These are phyloP conservation scores for Calephelis perditalis DNA, from an alignment of 2,888 invertebrate species.

Conservation along the genomic window DNA sequence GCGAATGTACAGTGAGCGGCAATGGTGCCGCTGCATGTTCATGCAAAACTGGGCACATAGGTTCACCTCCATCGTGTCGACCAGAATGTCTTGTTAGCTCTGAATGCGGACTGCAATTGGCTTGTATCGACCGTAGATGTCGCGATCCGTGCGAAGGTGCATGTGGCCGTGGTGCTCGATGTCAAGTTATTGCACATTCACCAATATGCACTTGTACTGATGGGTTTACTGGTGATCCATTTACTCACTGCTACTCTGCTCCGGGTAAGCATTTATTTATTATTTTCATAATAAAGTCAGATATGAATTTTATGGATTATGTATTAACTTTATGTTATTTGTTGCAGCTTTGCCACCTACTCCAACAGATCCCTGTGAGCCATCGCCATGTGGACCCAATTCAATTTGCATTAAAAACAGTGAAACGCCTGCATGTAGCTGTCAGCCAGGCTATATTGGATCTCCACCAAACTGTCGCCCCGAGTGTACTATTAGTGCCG, in stretches of 20 bases:
- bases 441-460: constrained; percentile 80
- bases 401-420: constrained; percentile 80
- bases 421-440: constrained; percentile 80
- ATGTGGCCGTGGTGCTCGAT: constrained; percentile 84
- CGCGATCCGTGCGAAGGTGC: constrained; percentile 86
- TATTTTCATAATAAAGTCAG: not conserved
- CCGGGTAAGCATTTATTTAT: constrained; percentile 62
- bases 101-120: constrained; percentile 82
- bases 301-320: too few species aligned
- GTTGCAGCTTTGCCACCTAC: constrained; percentile 41
- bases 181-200: constrained; percentile 85
- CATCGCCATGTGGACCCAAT: constrained; percentile 83
- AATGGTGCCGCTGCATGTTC: constrained; percentile 82
- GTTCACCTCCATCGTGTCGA: constrained; percentile 85
- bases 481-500: constrained; percentile 82
- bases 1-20: constrained; percentile 75
- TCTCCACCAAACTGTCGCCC: constrained; percentile 83
- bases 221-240: constrained; percentile 84
- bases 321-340: constrained; percentile 14
- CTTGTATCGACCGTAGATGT: constrained; percentile 85
- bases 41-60: constrained; percentile 84
- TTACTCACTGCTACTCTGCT: constrained; percentile 78
- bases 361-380: constrained; percentile 78
- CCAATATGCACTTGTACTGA: constrained; percentile 85
- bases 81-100: constrained; percentile 87